Percentiles rank a stretch among this genome's conserved stretches.
phyloP scores from a whole-genome alignment of 1,140 invertebrate genomes.

The Mycetomoellerius zeteki region DNA sequence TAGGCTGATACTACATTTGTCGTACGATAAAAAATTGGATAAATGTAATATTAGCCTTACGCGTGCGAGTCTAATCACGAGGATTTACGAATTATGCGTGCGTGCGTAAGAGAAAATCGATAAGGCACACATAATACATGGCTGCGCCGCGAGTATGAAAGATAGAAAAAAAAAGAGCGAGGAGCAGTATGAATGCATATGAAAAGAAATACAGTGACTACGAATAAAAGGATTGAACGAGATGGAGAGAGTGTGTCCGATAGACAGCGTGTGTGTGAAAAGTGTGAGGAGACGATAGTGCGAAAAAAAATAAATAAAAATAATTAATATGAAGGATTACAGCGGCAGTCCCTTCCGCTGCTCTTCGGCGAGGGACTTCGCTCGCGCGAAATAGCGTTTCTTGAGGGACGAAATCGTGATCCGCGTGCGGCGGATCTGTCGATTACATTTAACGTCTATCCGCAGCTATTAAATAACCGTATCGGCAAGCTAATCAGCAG shows the following conservation, averaged over 20 bases:
- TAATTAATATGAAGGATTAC: constrained; percentile 25
- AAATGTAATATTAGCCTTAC: too few species aligned
- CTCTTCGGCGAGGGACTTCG: constrained; percentile 11
- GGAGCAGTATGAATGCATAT: background rate
- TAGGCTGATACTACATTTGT: too few species aligned
- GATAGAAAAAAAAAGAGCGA: background rate
- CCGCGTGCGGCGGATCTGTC: background rate
- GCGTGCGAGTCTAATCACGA: background rate
- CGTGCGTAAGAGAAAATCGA: background rate
- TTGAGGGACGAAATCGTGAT: background rate
- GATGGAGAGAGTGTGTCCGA: background rate
- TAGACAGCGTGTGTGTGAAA: background rate
- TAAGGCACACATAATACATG: background rate
- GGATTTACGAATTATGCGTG: background rate
- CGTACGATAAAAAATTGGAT: too few species aligned
- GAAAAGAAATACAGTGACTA: background rate
- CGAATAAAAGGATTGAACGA: background rate
- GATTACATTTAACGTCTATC: constrained; percentile 22
- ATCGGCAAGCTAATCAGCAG: background rate
- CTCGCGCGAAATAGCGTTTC: constrained; percentile 16
- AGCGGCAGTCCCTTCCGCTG: constrained; percentile 13
- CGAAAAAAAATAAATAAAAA: constrained; percentile 31
- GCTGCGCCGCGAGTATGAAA: constrained; percentile 9
- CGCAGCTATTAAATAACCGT: constrained; percentile 13
- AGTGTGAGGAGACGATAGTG: background rate